Evolutionary conservation across 2,888 invertebrate species (phyloP), one percentile per base, ranked within the genome.

Genomic region (Polydesmus complanatus): DNA sequence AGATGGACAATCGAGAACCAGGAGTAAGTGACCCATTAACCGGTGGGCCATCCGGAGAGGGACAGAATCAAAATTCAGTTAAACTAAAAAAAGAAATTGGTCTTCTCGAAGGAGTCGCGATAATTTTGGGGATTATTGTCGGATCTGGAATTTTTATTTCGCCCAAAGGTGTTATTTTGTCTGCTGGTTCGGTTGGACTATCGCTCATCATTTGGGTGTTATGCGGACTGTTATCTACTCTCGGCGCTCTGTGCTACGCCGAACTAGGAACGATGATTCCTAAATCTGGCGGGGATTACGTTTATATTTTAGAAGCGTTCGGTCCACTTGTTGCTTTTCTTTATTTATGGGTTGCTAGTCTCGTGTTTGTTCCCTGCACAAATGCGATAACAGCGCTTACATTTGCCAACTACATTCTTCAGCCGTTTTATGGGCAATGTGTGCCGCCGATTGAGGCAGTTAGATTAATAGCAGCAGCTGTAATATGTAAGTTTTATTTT

Each of bases 71-170:
- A 37, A 37, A 5, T 37, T 37, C 37, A 37, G 61, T 64, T 21
- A 54, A 73, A 71, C 84, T 95, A 80, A 88, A 90, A 70, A 90
- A 92, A 72, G 86, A 91, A 71, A 79, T 95, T 21, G 93, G 93
- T 0, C 77, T 95, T 54, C 75, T 91, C 5, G 93, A 93, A 78
- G 94, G 94, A 11, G 87, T 94, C 21, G 90, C 93, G 47, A 91
- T 95, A 66, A 95, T 95, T 70, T 78, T 94, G 63, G 95, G 95
- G 61, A 88, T 92, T 60, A 94, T 95, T 68, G 87, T 93, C 70
- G 97, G 97, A 19, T 94, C 94, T 66, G 91, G 91, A 27, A 96
- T 97, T 70, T 97, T 97, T 73, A 87, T 97, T 66, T 89, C 94
- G 0, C 96, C 96, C 0, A 89, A 88, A 73, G 96, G 95, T 66